Evolutionary conservation across 64 coral and sea anemone genomes (phyloP).

Genomic region (Hydrozoanthus tunicans): DNA sequence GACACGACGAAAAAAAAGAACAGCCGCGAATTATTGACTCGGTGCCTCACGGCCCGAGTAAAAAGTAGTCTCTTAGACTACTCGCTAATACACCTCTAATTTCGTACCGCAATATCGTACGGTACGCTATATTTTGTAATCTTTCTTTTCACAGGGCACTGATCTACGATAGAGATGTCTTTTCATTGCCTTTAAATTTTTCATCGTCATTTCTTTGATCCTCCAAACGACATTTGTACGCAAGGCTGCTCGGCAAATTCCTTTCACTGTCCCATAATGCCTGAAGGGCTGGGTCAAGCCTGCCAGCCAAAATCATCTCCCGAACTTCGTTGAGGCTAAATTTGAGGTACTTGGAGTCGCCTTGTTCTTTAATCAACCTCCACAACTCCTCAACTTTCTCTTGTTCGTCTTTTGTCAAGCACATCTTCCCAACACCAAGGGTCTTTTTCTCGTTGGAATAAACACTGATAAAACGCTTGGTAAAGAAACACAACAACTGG

Average conservation of each 20-base stretch:
- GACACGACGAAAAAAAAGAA: too few species aligned
- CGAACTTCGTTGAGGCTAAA: slow-evolving; percentile 86
- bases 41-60: too few species aligned
- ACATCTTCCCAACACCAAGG: slow-evolving; percentile 74
- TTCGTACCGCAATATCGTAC: too few species aligned
- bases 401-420: slow-evolving; percentile 65
- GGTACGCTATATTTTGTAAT: neutral
- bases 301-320: slow-evolving; percentile 73
- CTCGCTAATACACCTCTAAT: too few species aligned
- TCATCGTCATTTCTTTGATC: slow-evolving; percentile 23
- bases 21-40: too few species aligned
- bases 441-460: slow-evolving; percentile 63
- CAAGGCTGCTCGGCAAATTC: slow-evolving; percentile 12
- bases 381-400: slow-evolving; percentile 68
- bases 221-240: slow-evolving; percentile 61
- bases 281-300: slow-evolving; percentile 58
- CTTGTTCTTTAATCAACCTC: slow-evolving; percentile 63
- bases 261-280: slow-evolving; percentile 68
- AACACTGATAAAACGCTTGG: slow-evolving; percentile 71
- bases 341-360: slow-evolving; percentile 25
- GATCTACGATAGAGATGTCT: neutral
- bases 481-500: neutral
- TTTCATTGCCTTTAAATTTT: neutral
- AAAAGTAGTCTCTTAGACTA: too few species aligned
- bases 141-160: neutral